Conservation (phyloP, 2,888 invertebrate genomes). For the Agonopterix arenella region DNA sequence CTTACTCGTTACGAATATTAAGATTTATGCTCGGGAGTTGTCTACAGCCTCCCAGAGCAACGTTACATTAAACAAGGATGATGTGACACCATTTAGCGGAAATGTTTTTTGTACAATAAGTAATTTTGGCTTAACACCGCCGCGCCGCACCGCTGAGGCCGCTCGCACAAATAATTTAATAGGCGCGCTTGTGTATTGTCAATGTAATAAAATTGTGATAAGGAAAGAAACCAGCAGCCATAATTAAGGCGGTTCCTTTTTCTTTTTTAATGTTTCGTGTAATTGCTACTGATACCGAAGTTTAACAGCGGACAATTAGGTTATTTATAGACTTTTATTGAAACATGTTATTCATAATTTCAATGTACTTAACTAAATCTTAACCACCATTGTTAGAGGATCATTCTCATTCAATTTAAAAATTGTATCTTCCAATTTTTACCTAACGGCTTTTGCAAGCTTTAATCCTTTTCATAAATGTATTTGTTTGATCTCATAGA, state of each 20-base stretch:
- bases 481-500: no score
- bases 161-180: slow-evolving; percentile 55
- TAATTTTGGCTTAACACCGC: slow-evolving; percentile 5
- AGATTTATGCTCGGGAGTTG: slow-evolving; percentile 33
- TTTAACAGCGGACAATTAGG: background rate
- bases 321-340: no score
- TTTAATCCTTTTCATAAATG: no score
- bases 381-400: no score
- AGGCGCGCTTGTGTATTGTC: slow-evolving; percentile 60
- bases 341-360: no score
- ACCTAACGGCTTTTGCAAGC: no score
- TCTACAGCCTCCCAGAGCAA: background rate
- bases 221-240: slow-evolving; percentile 57
- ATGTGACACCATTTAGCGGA: slow-evolving; percentile 48
- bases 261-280: slow-evolving; percentile 36
- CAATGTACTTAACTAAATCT: no score
- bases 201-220: slow-evolving; percentile 64
- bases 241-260: slow-evolving; percentile 56
- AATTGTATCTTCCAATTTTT: no score
- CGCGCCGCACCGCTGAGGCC: background rate
- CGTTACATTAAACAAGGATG: slow-evolving; percentile 43
- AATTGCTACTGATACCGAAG: slow-evolving; percentile 31
- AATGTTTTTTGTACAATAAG: slow-evolving; percentile 17
- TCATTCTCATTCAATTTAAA: no score
- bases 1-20: slow-evolving; percentile 43